These are phyloP conservation scores for Gymnopithys bicolor DNA, from an alignment of 2,797 vertebrate species.

Conservation along the genomic window DNA sequence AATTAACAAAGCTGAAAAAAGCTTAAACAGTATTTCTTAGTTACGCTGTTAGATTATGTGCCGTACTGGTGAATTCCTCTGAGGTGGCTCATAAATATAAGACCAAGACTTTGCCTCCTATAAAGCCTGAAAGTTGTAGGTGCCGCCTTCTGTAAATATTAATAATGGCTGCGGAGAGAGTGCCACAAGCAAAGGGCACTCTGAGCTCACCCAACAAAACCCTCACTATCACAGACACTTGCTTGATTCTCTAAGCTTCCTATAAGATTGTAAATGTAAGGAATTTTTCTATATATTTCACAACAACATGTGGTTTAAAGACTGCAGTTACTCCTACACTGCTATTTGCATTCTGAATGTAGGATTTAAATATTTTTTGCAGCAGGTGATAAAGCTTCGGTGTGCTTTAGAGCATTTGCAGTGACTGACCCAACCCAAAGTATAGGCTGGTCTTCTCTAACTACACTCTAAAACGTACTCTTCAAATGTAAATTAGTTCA, in stretches of 20 bases:
- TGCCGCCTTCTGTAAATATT: conserved; percentile 63
- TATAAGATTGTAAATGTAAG: not conserved
- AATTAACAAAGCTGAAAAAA: not conserved
- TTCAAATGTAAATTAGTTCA: not conserved
- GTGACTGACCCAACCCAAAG: not conserved
- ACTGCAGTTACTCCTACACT: not conserved
- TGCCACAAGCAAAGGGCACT: not conserved
- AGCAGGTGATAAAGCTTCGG: not conserved
- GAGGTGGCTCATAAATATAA: conserved; percentile 27
- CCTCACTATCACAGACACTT: not conserved
- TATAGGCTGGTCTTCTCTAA: not conserved
- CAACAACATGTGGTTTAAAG: not conserved
- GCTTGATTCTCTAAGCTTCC: not conserved
- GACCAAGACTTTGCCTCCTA: conserved; percentile 60
- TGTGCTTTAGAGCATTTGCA: not conserved
- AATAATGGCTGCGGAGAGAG: not conserved
- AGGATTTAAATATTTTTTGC: not conserved
- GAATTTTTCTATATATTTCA: not conserved
- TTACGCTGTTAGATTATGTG: not conserved
- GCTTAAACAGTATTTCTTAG: not conserved
- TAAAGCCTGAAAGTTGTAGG: conserved; percentile 29
- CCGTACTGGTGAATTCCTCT: conserved; percentile 7
- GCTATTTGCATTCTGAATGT: not conserved
- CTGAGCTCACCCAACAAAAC: not conserved
- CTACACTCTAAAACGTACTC: not conserved